Conservation (phyloP, 92 coral and sea anemone genomes). For the Heteractis magnifica region DNA sequence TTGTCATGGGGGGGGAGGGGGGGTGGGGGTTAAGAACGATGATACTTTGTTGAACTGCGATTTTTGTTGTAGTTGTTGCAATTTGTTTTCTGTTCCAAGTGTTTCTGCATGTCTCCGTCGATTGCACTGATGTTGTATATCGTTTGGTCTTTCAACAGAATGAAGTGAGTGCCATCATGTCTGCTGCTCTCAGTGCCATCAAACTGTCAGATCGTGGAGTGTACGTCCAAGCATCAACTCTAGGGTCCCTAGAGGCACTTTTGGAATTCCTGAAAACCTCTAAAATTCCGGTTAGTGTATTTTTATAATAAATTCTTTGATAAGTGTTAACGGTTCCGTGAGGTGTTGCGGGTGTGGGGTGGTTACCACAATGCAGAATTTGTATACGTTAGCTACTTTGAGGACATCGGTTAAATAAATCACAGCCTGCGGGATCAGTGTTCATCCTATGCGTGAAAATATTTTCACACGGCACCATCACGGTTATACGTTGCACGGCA, state of each 20-base stretch:
- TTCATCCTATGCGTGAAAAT: too few relatives aligned
- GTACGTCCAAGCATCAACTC: constrained; percentile 96
- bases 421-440: too few relatives aligned
- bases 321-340: too few relatives aligned
- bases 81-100: too few relatives aligned
- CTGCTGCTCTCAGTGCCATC: constrained; percentile 82
- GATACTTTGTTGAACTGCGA: too few relatives aligned
- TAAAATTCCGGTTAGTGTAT: constrained; percentile 81
- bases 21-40: neutral
- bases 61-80: too few relatives aligned
- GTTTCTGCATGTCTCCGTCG: neutral
- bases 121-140: neutral
- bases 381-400: too few relatives aligned
- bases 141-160: constrained; percentile 42
- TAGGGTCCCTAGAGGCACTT: constrained; percentile 94
- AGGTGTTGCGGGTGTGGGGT: too few relatives aligned
- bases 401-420: too few relatives aligned
- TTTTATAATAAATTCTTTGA: neutral
- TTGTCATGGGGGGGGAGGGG: neutral
- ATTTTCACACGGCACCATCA: too few relatives aligned
- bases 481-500: too few relatives aligned
- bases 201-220: constrained; percentile 97
- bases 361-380: too few relatives aligned
- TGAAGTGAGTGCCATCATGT: constrained; percentile 68
- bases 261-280: constrained; percentile 91